A percentile compares a stretch with the other conserved stretches of the same genome.
phyloP scores from a whole-genome alignment of 1,140 invertebrate genomes.

The Nasonia vitripennis region DNA sequence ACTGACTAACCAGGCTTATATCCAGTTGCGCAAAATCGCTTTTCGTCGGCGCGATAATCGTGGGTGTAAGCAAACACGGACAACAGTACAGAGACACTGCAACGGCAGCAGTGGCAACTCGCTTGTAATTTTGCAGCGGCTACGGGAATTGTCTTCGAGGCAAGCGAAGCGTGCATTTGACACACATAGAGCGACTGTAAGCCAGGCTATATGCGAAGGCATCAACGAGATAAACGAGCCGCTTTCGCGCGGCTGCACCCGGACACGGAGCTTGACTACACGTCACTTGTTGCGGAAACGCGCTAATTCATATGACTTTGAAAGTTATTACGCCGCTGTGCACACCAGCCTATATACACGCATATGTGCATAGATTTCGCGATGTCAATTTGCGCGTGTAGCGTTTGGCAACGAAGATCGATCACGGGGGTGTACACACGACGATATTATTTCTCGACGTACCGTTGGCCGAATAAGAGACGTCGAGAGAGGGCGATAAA shows the following conservation, averaged over 20 bases:
- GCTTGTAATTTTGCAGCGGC: background rate
- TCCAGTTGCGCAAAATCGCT: too few relatives aligned
- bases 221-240: conserved; percentile 34
- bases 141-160: conserved; percentile 19
- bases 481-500: conserved; percentile 35
- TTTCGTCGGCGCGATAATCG: too few relatives aligned
- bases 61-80: background rate
- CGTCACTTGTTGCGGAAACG: conserved; percentile 71
- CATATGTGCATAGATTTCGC: background rate
- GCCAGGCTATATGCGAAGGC: background rate
- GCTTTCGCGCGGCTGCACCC: conserved; percentile 48
- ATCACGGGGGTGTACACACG: conserved; percentile 35
- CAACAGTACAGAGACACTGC: conserved; percentile 32
- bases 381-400: background rate
- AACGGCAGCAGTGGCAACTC: too few relatives aligned
- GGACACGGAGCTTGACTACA: conserved; percentile 53
- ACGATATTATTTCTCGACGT: conserved; percentile 14
- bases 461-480: conserved; percentile 41
- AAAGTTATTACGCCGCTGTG: background rate
- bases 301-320: conserved; percentile 67
- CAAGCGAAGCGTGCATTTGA: conserved; percentile 46
- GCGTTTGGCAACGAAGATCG: background rate
- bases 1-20: too few relatives aligned
- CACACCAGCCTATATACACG: background rate
- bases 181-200: background rate